Percentiles rank a stretch among this genome's conserved stretches.
These are phyloP conservation scores for Mongoloraphidia duomilia DNA, from an alignment of 2,888 invertebrate genomes.

Conservation along the genomic window DNA sequence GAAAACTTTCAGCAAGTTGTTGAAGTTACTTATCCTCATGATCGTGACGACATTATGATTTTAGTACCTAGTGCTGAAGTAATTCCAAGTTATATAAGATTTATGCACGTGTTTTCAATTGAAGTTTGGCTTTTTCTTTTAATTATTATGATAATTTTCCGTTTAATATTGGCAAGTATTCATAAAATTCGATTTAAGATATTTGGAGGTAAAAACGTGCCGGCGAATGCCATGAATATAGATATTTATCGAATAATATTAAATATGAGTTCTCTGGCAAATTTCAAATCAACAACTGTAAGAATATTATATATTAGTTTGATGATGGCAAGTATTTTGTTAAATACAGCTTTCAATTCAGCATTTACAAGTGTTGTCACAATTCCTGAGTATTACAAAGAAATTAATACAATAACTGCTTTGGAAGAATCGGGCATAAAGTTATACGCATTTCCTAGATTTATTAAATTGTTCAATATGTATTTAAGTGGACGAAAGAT, in stretches of 20 bases:
- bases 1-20: slow-evolving; percentile 34
- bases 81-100: slow-evolving; percentile 4
- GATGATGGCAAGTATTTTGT: not conserved
- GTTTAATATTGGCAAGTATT: too few species aligned
- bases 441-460: not conserved
- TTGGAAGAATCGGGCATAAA: not conserved
- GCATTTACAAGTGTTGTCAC: not conserved
- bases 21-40: slow-evolving; percentile 37
- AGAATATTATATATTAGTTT: too few species aligned
- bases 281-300: too few species aligned
- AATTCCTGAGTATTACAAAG: not conserved
- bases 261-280: too few species aligned
- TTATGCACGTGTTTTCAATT: slow-evolving; percentile 3
- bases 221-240: too few species aligned
- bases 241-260: too few species aligned
- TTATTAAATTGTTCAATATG: not conserved
- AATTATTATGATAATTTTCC: too few species aligned
- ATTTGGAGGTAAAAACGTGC: too few species aligned
- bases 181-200: too few species aligned
- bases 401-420: not conserved
- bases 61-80: slow-evolving; percentile 5
- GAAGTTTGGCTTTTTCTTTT: slow-evolving; percentile 5
- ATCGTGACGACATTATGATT: slow-evolving; percentile 9
- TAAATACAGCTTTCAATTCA: not conserved
- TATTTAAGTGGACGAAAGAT: not conserved